These are phyloP conservation scores for Tethea ocularis DNA, from an alignment of 2,888 invertebrate species.

Conservation along the genomic window DNA sequence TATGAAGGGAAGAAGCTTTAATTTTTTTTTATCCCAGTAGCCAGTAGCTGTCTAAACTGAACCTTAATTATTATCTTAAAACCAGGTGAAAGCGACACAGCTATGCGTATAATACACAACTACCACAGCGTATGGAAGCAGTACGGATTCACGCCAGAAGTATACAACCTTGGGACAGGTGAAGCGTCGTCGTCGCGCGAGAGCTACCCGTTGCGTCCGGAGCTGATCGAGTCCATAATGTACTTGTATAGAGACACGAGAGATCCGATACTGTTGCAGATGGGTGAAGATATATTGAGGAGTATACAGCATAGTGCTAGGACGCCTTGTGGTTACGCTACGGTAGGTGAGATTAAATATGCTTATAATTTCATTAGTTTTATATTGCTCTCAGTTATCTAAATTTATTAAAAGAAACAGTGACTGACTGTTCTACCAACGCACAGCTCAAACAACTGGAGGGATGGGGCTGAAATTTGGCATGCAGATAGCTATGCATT, in stretches of 20 bases:
- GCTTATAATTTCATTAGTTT: no score
- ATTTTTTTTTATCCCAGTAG: no score
- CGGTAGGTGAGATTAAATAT: conserved; percentile 86
- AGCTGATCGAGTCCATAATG: conserved; percentile 98
- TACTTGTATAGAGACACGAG: conserved; percentile 96
- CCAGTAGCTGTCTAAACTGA: neutral
- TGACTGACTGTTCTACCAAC: no score
- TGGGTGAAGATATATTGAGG: conserved; percentile 96
- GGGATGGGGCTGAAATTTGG: no score
- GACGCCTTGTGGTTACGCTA: conserved; percentile 98
- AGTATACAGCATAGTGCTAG: conserved; percentile 96
- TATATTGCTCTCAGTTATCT: no score
- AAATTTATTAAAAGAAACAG: no score
- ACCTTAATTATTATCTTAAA: conserved; percentile 14
- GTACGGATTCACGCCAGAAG: conserved; percentile 99
- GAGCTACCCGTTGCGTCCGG: conserved; percentile 97
- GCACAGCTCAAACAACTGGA: no score
- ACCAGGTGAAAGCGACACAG: conserved; percentile 93
- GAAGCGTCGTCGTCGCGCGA: conserved; percentile 92
- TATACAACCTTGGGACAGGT: conserved; percentile 96
- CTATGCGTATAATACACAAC: conserved; percentile 96
- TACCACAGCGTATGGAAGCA: conserved; percentile 99
- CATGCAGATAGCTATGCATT: no score
- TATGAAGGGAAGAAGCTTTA: no score
- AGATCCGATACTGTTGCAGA: conserved; percentile 95